Evolutionary conservation across 2,888 invertebrate genomes (phyloP).

Genomic region (Hirtodrosophila duncani): DNA sequence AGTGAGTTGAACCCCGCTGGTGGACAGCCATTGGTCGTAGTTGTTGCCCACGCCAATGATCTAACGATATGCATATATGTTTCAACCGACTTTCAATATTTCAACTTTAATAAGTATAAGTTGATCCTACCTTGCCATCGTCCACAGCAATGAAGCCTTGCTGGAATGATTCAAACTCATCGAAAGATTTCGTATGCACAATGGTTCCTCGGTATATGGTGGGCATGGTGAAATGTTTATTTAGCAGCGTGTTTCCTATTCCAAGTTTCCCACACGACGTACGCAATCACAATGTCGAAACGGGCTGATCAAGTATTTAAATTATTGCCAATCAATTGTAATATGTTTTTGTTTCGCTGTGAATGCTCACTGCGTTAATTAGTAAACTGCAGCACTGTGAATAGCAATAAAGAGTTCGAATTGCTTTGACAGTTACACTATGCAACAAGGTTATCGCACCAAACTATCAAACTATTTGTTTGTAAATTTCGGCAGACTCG

Average conservation of each 20-base stretch:
- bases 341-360: no score
- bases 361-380: no score
- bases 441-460: no score
- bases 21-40: conserved; percentile 59
- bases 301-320: conserved; percentile 47
- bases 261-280: conserved; percentile 4
- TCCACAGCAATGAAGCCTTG: conserved; percentile 81
- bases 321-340: conserved; percentile 17
- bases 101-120: background rate
- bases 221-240: conserved; percentile 46
- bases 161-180: conserved; percentile 77
- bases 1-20: background rate
- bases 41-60: conserved; percentile 77
- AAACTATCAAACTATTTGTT: no score
- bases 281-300: conserved; percentile 12
- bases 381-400: no score
- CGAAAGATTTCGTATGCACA: conserved; percentile 76
- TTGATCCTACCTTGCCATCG: conserved; percentile 80
- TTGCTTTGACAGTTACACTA: no score
- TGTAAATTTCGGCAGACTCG: no score
- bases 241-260: conserved; percentile 14
- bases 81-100: background rate
- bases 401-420: no score
- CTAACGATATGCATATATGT: conserved; percentile 55
- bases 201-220: conserved; percentile 77